Evolutionary conservation across 2,888 invertebrate species (phyloP), one percentile per base, ranked within the genome.

Genomic region (Bombyx huttoni): DNA sequence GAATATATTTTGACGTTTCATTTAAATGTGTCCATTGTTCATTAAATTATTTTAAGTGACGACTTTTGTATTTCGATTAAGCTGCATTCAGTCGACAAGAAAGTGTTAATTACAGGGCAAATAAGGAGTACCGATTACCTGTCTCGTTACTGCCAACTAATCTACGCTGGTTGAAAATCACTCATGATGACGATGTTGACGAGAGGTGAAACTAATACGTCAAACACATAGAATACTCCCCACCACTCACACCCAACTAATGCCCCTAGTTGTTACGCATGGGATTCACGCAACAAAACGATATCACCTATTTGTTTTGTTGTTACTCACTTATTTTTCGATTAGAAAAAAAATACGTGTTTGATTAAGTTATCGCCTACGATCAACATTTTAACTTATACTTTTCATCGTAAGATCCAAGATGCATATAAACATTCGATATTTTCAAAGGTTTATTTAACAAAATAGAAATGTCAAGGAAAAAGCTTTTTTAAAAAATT

Each of bases 131-230:
- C 75, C 77, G 81, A 63, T 65, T 84, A 67, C 85, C 85, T 49
- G 81, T 86, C 67, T 85, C 86, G 55, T 80, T 86, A 77, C 71
- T 86, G 68, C 86, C 86, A 58, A 68, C 68, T 63, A 83, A 81
- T 64, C 75, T 83, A 67, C 71, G 74, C 63, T 82, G 78, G 80
- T 80, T 84, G 75, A 81, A 74, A 80, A 59, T 76, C 60, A 67
- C 70, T 56, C 65, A 65, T 56, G 64, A 70, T 53, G 66, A 65
- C 57, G 69, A 70, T 57, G 62, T 67, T 57, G 65, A 70, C 58
- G 62, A 72, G 76, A 86, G 85, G 86, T 86, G 85, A 80, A 62
- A 59, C 58, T 47, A 47, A 46, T 52, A 46, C 33, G 14, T 47
- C 58, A 59, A 70, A 68, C 73, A 74, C 69, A 71, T 80, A 79